Conservation (phyloP, 2,113 vertebrate species). For the Macaca nemestrina region DNA sequence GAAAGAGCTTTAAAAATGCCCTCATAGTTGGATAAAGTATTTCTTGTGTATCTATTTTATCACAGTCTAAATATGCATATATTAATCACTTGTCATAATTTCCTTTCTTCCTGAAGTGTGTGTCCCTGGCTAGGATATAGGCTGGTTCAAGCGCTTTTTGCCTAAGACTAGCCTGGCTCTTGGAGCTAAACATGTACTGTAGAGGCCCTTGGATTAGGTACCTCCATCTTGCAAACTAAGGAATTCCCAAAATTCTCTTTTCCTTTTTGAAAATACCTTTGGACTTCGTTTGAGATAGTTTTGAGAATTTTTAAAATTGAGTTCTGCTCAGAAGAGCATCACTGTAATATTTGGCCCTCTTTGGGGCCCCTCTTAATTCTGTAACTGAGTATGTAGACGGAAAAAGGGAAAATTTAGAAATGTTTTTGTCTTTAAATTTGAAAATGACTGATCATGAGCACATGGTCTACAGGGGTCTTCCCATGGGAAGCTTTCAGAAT, state of each 20-base stretch:
- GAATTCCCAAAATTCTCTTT: background rate
- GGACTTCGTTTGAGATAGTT: background rate
- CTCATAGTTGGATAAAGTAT: background rate
- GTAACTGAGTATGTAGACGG: background rate
- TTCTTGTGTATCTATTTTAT: background rate
- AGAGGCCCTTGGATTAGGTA: background rate
- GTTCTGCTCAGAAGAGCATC: background rate
- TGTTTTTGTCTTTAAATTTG: slow-evolving; percentile 50
- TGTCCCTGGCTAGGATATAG: background rate
- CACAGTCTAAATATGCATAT: background rate
- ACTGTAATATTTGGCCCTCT: background rate
- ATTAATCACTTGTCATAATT: background rate
- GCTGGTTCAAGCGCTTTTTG: background rate
- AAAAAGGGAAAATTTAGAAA: background rate
- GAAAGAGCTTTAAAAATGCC: background rate
- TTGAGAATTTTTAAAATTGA: slow-evolving; percentile 35
- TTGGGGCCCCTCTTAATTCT: background rate
- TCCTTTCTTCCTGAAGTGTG: background rate
- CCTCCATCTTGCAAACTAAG: background rate
- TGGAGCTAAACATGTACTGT: background rate
- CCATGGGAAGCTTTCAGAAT: slow-evolving; percentile 11
- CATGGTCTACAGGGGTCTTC: background rate
- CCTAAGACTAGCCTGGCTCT: background rate
- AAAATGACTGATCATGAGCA: slow-evolving; percentile 45
- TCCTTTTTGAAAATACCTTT: background rate